Evolutionary conservation across 1,140 invertebrate species (phyloP), one percentile per base, ranked within the genome.

Genomic region (Heliconius eleuchia): DNA sequence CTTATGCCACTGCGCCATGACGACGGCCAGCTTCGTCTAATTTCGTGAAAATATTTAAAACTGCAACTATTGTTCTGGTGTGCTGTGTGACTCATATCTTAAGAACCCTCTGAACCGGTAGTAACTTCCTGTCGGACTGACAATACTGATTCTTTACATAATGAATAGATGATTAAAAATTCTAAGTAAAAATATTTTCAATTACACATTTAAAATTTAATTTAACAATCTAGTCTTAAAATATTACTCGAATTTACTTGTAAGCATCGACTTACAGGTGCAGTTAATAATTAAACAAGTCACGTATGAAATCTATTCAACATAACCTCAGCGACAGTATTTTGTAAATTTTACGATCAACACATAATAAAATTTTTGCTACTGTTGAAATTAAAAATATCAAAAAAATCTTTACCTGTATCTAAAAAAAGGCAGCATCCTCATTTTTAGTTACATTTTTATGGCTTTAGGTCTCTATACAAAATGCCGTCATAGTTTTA

Each of bases 281-380:
- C 13, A 16, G 42, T 46, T 4, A 46, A 46, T 46, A 57, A 57
- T 16, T 19, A 66, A 27, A 16, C 23, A 66, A 30, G 60, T 66
- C 60, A 66, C 60, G 60, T 66, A 11, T 66, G 27, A 66, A 66
- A 66, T 30, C n/a, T 66, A 66, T 66, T 66, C 30, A 27, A 30
- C 11, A 66, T 30, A 66, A 23, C 55, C 55, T 23, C 3, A n/a
- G 23, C 55, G 55, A 57, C n/a, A 2, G 8, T 23, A 57, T n/a
- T 57, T 57, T 57, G 55, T 23, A 57, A 57, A 16, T 66, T 66
- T 66, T 66, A 66, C 60, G 60, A 30, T 11, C 11, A 27, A 66
- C 60, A 66, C 23, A 66, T 66, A 66, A 66, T 66, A 66, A 66
- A 66, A 66, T 30, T 27, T 66, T 66, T 66, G 60, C 60, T 66